Evolutionary conservation across 23 tunicate genomes (phyloP).

Genomic region (Phallusia fumigata): DNA sequence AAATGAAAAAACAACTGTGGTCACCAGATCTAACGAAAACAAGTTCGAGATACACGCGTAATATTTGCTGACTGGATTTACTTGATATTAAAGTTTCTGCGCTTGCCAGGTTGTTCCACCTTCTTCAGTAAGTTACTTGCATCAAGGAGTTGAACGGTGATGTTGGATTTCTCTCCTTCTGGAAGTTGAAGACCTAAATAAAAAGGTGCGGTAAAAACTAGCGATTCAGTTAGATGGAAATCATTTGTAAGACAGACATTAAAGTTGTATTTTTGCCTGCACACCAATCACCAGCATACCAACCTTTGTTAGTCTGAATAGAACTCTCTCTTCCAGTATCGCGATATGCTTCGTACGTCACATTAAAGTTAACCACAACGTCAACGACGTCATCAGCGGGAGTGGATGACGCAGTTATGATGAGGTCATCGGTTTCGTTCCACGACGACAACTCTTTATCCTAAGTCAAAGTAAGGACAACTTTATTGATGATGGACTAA

Average conservation of each 20-base stretch:
- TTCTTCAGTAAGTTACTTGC: conserved; percentile 64
- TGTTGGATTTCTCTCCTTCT: conserved; percentile 53
- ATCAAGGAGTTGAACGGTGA: conserved; percentile 36
- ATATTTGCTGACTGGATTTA: background rate
- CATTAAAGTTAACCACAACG: conserved; percentile 32
- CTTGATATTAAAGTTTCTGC: conserved; percentile 31
- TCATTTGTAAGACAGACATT: too few relatives aligned
- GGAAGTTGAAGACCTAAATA: conserved; percentile 3
- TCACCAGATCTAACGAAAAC: too few relatives aligned
- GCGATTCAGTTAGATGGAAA: too few relatives aligned
- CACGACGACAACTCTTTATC: conserved; percentile 30
- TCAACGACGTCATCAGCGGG: conserved; percentile 54
- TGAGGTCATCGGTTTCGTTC: conserved; percentile 38
- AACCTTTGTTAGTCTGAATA: conserved; percentile 54
- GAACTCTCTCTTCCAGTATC: conserved; percentile 43
- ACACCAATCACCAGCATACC: background rate
- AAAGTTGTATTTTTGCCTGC: too few relatives aligned
- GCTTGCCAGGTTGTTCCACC: conserved; percentile 1
- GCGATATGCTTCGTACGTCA: conserved; percentile 60
- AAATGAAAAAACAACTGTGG: too few relatives aligned
- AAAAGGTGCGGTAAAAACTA: background rate
- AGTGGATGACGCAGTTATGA: conserved; percentile 33
- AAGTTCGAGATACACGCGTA: background rate
- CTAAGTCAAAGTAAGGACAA: conserved; percentile 10
- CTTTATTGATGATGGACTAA: too few relatives aligned